Percentiles rank a stretch among this genome's conserved stretches.
These are phyloP conservation scores for Ooceraea biroi DNA, from an alignment of 1,140 invertebrate species.

Conservation along the genomic window DNA sequence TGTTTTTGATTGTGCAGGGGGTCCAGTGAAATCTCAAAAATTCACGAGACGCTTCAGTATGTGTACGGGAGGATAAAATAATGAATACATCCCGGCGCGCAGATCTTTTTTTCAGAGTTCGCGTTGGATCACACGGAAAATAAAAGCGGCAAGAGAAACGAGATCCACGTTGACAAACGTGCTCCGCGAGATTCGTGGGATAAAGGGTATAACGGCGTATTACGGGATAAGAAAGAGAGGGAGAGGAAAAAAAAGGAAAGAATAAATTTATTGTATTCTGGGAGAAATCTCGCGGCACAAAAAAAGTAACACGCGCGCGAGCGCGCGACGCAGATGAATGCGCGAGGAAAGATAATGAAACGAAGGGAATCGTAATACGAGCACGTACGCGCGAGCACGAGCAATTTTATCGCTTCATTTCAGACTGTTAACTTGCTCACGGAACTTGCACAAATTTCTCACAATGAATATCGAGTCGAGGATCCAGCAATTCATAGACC, in stretches of 20 bases:
- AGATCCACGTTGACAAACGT: constrained; percentile 54
- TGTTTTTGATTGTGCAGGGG: background rate
- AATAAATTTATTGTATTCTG: constrained; percentile 49
- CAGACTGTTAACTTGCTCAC: background rate
- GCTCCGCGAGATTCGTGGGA: constrained; percentile 45
- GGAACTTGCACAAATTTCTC: background rate
- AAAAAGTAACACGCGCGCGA: too few species aligned
- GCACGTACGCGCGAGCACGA: background rate
- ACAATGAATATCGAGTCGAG: background rate
- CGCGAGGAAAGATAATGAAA: background rate
- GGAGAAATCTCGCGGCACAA: constrained; percentile 4
- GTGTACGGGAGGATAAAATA: constrained; percentile 34
- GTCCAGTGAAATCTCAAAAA: constrained; percentile 15
- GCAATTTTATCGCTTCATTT: background rate
- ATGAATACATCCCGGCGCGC: constrained; percentile 21
- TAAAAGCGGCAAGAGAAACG: constrained; percentile 33
- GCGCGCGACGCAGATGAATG: background rate
- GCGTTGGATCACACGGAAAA: constrained; percentile 15
- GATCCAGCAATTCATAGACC: background rate
- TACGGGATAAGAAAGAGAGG: constrained; percentile 60
- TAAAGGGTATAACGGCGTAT: constrained; percentile 48
- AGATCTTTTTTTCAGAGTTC: background rate
- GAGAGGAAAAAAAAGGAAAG: constrained; percentile 22
- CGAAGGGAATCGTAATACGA: background rate
- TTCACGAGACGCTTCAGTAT: constrained; percentile 4